Base-by-base conservation (phyloP, 2,888 invertebrate genomes). In the Phaedon cochleariae region DNA sequence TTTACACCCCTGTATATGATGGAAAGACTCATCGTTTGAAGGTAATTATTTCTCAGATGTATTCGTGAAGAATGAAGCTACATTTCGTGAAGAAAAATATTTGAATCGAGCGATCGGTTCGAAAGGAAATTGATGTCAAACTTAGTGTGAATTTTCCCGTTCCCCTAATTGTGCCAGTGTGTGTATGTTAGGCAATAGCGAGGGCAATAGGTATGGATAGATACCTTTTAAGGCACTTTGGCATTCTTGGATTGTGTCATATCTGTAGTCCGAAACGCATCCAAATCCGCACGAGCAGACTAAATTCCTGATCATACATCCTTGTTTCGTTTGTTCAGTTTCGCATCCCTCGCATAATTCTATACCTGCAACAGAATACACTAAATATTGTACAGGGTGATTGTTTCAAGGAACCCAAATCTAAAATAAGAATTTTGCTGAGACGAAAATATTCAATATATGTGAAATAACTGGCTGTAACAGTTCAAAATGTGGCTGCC, bases 251-350 rank as follows among this genome's bases (percentile, higher is more conserved):
- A 87, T 85, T 6, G 84, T 86, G 53, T 84, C 84, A 78, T 90
- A 92, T 77, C 88, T 85, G 79, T 86, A 91, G 74, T 91, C 91
- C 0, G 87, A 85, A 67, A 85, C 86, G 79, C 91, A 92, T 0
- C 91, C 91, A 67, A 84, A 87, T 10, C 89, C 90, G 76, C 92
- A 92, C 2, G 85, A 84, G 80, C 92, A 92, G 29, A 84, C 81
- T 6, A 85, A 83, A 20, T 87, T 88, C 68, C 85, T 84, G 70
- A 91, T 89, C 73, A 89, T 86, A 82, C 91, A 92, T 10, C 91
- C 91, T 75, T 86, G 85, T 60, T 87, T 85, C 55, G 84, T 83
- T 72, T 90, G 86, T 45, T 86, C 86, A 46, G 85, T 81, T 46
- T 89, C 89, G 73, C 90, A 90, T 26, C 84, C 81, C 49, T 70